Percentiles rank a stretch among this genome's conserved stretches.
Conservation (phyloP, 2,888 invertebrate genomes). For the Leuctra nigra region DNA sequence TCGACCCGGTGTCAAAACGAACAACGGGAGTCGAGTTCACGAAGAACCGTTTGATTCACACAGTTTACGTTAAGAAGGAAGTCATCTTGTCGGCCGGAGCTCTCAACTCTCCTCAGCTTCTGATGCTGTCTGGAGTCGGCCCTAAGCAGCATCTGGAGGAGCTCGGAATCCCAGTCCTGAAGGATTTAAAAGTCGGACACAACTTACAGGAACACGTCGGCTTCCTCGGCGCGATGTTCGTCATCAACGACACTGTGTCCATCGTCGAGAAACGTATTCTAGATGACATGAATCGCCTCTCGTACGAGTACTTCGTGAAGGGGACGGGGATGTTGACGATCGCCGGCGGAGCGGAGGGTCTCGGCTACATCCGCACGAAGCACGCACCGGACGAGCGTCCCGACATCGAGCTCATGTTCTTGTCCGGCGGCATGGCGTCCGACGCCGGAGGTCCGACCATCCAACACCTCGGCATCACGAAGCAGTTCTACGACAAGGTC, state of each 20-base stretch:
- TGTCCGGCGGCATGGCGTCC: slow-evolving; percentile 66
- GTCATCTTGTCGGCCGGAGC: slow-evolving; percentile 49
- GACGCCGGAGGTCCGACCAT: slow-evolving; percentile 66
- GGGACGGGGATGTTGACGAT: slow-evolving; percentile 39
- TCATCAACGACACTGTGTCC: slow-evolving; percentile 34
- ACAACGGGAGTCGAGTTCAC: slow-evolving; percentile 64
- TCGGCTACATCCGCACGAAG: slow-evolving; percentile 41
- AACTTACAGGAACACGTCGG: slow-evolving; percentile 44
- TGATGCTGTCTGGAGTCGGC: slow-evolving; percentile 54
- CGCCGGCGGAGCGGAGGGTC: slow-evolving; percentile 43
- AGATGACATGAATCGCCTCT: slow-evolving; percentile 32
- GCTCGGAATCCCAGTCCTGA: slow-evolving; percentile 34
- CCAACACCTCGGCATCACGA: slow-evolving; percentile 47
- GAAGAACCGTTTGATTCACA: slow-evolving; percentile 40
- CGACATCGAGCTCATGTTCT: slow-evolving; percentile 74
- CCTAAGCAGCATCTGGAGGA: slow-evolving; percentile 39
- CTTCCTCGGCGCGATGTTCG: slow-evolving; percentile 38
- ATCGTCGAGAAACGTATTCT: slow-evolving; percentile 40
- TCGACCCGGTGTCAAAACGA: slow-evolving; percentile 52
- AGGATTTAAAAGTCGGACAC: slow-evolving; percentile 33
- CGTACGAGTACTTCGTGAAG: slow-evolving; percentile 38
- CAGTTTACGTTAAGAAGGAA: slow-evolving; percentile 39
- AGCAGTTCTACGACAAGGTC: slow-evolving; percentile 51
- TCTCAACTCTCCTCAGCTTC: slow-evolving; percentile 52
- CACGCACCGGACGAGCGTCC: slow-evolving; percentile 53